Conservation (phyloP, 2,797 vertebrate species). For the Neopelma chrysocephalum region DNA sequence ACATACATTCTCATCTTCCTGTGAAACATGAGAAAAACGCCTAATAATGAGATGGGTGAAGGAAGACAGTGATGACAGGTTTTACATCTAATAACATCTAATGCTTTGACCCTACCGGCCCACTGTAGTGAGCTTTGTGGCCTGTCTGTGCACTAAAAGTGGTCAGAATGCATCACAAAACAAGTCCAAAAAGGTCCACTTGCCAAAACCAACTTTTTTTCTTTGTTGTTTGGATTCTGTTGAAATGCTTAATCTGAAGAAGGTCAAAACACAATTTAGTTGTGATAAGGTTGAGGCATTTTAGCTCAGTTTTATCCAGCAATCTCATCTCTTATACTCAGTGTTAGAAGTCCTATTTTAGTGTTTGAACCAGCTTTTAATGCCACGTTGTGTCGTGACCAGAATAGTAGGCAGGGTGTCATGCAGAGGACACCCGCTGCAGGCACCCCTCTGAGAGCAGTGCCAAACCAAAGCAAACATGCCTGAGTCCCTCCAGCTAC, state of each 20-base stretch:
- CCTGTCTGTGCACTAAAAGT: background rate
- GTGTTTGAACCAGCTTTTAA: slow-evolving; percentile 18
- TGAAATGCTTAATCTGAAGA: background rate
- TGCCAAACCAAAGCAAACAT: slow-evolving; percentile 20
- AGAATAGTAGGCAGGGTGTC: slow-evolving; percentile 50
- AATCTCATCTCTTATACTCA: background rate
- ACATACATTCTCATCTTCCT: background rate
- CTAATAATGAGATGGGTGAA: background rate
- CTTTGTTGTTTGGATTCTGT: background rate
- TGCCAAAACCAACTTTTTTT: background rate
- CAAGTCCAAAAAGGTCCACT: background rate
- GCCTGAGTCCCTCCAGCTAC: slow-evolving; percentile 41
- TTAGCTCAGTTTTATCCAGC: background rate
- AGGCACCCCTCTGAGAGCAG: slow-evolving; percentile 13
- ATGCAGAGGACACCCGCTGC: slow-evolving; percentile 32
- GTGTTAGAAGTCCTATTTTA: background rate
- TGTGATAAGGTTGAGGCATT: background rate
- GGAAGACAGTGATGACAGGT: background rate
- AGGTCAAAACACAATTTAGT: background rate
- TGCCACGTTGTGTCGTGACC: background rate
- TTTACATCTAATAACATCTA: background rate
- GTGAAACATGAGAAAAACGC: background rate
- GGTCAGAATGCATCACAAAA: background rate
- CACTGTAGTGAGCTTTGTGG: background rate
- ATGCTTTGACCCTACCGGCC: background rate